Percentiles rank a stretch among this genome's conserved stretches.
Conservation (phyloP, 2,113 vertebrate genomes). For the Damaliscus lunatus region DNA sequence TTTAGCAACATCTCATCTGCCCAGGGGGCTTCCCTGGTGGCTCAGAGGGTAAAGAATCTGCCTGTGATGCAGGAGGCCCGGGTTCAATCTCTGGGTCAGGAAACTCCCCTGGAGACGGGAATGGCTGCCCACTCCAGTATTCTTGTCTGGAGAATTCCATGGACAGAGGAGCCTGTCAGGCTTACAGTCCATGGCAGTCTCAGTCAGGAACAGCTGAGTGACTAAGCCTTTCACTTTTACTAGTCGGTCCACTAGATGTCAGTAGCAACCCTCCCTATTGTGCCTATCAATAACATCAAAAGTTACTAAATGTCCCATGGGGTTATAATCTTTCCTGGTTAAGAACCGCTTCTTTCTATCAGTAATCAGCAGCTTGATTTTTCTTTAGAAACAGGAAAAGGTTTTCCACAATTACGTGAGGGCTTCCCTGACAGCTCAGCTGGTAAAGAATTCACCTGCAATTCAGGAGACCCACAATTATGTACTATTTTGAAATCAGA, state of each 20-base stretch:
- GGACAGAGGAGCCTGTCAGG: not conserved
- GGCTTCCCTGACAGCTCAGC: no score
- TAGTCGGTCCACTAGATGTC: no score
- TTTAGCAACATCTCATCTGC: not conserved
- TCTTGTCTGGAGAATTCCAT: not conserved
- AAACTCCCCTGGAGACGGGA: no score
- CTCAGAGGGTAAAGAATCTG: not conserved
- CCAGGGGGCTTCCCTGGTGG: not conserved
- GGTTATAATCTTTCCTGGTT: not conserved
- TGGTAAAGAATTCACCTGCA: no score
- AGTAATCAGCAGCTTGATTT: not conserved
- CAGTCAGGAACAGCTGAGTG: not conserved
- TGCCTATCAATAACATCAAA: not conserved
- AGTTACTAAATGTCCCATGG: no score
- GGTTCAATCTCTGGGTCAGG: not conserved
- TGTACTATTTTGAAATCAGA: no score
- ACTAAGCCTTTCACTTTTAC: not conserved
- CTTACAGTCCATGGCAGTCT: not conserved
- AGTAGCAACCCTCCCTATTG: rapidly evolving
- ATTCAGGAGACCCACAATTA: no score
- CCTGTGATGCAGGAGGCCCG: not conserved
- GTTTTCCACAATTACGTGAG: no score
- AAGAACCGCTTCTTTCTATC: not conserved
- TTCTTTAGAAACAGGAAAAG: not conserved
- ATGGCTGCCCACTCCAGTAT: not conserved